Percentiles rank a stretch among this genome's conserved stretches.
These are phyloP conservation scores for Baryphthengus martii DNA, from an alignment of 2,113 vertebrate species.

Conservation along the genomic window DNA sequence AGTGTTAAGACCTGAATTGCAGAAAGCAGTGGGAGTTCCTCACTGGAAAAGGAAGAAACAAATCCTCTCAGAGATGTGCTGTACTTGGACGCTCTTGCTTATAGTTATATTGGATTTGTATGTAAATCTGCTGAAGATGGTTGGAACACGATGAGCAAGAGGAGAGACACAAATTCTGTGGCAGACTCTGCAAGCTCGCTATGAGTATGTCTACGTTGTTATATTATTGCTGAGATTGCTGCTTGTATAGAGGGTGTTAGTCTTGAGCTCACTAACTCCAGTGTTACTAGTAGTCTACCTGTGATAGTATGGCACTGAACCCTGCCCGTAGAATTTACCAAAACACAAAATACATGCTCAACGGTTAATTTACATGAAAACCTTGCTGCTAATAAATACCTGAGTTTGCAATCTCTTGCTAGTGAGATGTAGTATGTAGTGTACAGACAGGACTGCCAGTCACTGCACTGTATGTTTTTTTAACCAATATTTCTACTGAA, in stretches of 20 bases:
- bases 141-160: neutral
- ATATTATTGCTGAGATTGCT: neutral
- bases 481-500: neutral
- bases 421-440: neutral
- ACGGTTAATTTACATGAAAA: neutral
- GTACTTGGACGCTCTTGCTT: neutral
- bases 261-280: neutral
- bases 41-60: neutral
- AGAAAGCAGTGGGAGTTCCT: neutral
- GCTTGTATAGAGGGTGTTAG: neutral
- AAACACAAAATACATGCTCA: neutral
- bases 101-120: neutral
- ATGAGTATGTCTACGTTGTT: neutral
- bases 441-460: neutral
- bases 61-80: neutral
- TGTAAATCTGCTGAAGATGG: neutral
- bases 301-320: neutral
- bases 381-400: neutral
- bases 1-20: neutral
- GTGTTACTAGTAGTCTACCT: neutral
- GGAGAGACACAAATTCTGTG: neutral
- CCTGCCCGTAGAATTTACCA: neutral
- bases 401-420: neutral
- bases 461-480: neutral
- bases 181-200: neutral